Percentiles rank a stretch among this genome's conserved stretches.
phyloP scores from a whole-genome alignment of 2,113 vertebrate species.

The Hippocampus mohnikei region DNA sequence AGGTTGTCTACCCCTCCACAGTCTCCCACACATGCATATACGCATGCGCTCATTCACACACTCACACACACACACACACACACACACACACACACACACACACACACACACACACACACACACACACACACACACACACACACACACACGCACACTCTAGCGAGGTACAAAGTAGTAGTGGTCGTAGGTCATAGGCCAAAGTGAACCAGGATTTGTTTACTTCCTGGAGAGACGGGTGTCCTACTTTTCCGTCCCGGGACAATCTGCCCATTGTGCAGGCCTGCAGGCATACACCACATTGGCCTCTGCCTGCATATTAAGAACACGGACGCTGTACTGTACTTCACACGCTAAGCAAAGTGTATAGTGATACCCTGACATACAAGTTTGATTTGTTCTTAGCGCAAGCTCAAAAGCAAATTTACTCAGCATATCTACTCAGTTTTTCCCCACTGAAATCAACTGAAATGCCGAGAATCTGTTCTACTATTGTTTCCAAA shows the following conservation, averaged over 20 bases:
- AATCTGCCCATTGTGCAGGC: constrained; percentile 55
- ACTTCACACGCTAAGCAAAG: constrained; percentile 23
- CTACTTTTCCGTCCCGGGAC: constrained; percentile 55
- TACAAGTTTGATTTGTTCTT: not conserved
- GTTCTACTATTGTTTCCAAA: not conserved
- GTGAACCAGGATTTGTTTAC: constrained; percentile 50
- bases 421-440: not conserved
- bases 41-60: constrained; percentile 26
- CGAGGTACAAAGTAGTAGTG: constrained; percentile 32
- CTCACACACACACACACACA: constrained; percentile 4
- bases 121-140: constrained; percentile 8
- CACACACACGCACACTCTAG: constrained; percentile 14
- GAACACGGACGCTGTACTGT: constrained; percentile 11
- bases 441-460: not conserved
- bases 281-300: constrained; percentile 37
- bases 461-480: not conserved
- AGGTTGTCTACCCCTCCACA: too few relatives aligned
- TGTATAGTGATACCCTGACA: not conserved
- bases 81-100: constrained; percentile 11
- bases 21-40: constrained; percentile 13
- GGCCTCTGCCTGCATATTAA: constrained; percentile 21
- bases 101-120: constrained; percentile 4
- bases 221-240: constrained; percentile 50
- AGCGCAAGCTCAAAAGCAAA: not conserved
- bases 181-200: constrained; percentile 3